phyloP scores from a whole-genome alignment of 2,113 vertebrate genomes.

The Myotis davidii region DNA sequence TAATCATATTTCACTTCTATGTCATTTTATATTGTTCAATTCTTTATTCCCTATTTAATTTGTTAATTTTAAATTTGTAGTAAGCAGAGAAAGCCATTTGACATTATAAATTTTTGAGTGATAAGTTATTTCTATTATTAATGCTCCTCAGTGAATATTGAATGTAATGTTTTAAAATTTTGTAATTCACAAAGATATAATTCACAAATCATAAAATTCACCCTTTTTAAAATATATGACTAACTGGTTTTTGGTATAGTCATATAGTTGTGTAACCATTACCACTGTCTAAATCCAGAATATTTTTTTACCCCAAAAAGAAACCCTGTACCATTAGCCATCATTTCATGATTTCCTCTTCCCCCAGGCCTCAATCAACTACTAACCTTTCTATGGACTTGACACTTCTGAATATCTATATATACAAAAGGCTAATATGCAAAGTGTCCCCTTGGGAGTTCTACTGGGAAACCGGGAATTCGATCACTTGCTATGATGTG shows the following conservation, averaged over 20 bases:
- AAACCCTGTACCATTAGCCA: not conserved
- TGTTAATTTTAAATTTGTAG: not conserved
- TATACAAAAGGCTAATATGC: too few species aligned
- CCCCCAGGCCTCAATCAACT: not conserved
- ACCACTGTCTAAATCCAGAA: conserved; percentile 10
- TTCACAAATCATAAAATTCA: conserved; percentile 25
- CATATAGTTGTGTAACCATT: not conserved
- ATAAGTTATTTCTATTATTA: conserved; percentile 14
- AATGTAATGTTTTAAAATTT: conserved; percentile 27
- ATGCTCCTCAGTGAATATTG: conserved; percentile 18
- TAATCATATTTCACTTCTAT: conserved; percentile 29
- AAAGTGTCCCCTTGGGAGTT: too few species aligned
- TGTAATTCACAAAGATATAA: conserved; percentile 21
- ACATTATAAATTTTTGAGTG: not conserved
- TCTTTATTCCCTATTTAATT: conserved; percentile 32
- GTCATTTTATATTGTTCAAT: not conserved
- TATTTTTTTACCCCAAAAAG: conserved; percentile 6
- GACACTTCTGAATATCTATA: not conserved
- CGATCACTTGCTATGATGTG: too few species aligned
- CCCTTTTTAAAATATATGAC: conserved; percentile 14
- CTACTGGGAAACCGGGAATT: too few species aligned
- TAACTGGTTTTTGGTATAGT: conserved; percentile 36
- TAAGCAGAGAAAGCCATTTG: conserved; percentile 19
- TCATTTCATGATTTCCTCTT: not conserved
- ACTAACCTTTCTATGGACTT: conserved; percentile 23